phyloP scores from a whole-genome alignment of 2,113 vertebrate genomes.

The zebrafish (Danio rerio) region DNA sequence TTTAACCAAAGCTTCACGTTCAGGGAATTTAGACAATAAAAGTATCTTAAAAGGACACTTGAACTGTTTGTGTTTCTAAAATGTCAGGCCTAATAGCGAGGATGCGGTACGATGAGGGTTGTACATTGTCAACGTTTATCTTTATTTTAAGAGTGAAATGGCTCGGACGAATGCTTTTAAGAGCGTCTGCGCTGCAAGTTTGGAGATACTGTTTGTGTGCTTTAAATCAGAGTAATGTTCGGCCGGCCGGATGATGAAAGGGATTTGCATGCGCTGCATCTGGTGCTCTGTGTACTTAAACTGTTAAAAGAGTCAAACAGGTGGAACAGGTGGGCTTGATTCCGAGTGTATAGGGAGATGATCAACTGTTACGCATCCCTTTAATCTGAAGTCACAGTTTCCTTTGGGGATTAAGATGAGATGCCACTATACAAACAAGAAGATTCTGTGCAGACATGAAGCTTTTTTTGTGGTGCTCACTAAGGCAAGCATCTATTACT shows the following conservation, averaged over 20 bases:
- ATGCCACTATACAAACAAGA: neutral
- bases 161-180: conserved; percentile 65
- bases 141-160: conserved; percentile 53
- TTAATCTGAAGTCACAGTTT: conserved; percentile 15
- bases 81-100: conserved; percentile 66
- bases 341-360: conserved; percentile 14
- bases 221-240: conserved; percentile 39
- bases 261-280: conserved; percentile 10
- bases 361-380: conserved; percentile 3
- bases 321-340: conserved; percentile 46
- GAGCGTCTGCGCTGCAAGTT: conserved; percentile 58
- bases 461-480: neutral
- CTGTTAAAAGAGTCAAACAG: conserved; percentile 38
- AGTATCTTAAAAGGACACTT: conserved; percentile 76
- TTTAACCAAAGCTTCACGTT: conserved; percentile 68
- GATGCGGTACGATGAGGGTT: conserved; percentile 66
- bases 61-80: conserved; percentile 73
- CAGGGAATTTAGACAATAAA: conserved; percentile 81
- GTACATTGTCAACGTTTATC: conserved; percentile 69
- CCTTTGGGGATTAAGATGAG: conserved; percentile 27
- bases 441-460: neutral
- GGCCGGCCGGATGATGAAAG: conserved; percentile 62
- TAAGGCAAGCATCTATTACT: neutral
- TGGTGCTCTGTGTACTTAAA: conserved; percentile 27
- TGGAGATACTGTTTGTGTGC: conserved; percentile 54